Conservation (phyloP, 2,888 invertebrate species). For the Cheilosia impressa region DNA sequence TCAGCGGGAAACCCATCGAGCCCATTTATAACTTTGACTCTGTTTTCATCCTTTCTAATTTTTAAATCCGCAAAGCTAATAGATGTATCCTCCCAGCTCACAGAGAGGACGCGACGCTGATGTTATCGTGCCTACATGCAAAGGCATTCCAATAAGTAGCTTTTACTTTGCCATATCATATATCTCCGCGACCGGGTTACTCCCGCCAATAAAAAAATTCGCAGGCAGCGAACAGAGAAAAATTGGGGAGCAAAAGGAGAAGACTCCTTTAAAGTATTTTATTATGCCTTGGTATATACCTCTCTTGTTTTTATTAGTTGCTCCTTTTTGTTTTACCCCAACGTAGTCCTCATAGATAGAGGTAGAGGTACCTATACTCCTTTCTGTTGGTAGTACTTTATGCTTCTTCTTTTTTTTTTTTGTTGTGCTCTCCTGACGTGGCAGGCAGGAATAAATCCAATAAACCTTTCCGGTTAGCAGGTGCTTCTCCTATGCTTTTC, state of each 20-base stretch:
- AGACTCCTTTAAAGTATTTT: conserved; percentile 62
- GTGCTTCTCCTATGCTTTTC: conserved; percentile 53
- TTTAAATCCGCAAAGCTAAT: conserved; percentile 62
- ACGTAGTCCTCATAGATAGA: background rate
- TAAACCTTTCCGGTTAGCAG: conserved; percentile 75
- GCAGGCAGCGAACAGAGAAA: background rate
- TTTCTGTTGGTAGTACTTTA: background rate
- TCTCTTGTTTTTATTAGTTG: conserved; percentile 68
- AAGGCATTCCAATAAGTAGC: conserved; percentile 65
- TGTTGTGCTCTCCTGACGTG: conserved; percentile 10
- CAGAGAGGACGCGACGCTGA: background rate
- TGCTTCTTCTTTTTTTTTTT: background rate
- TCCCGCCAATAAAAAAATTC: conserved; percentile 58
- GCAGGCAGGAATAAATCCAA: conserved; percentile 67
- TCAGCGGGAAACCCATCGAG: conserved; percentile 59
- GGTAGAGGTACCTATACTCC: background rate
- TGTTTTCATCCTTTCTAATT: conserved; percentile 58
- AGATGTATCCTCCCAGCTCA: conserved; percentile 22
- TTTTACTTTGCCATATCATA: conserved; percentile 70
- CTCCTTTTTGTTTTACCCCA: conserved; percentile 10
- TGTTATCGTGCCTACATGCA: conserved; percentile 43
- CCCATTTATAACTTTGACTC: conserved; percentile 66
- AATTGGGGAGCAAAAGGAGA: conserved; percentile 10
- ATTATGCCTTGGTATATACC: conserved; percentile 58
- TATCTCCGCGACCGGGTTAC: conserved; percentile 62